Evolutionary conservation across 2,113 vertebrate species (phyloP).

Genomic region (Bos javanicus): DNA sequence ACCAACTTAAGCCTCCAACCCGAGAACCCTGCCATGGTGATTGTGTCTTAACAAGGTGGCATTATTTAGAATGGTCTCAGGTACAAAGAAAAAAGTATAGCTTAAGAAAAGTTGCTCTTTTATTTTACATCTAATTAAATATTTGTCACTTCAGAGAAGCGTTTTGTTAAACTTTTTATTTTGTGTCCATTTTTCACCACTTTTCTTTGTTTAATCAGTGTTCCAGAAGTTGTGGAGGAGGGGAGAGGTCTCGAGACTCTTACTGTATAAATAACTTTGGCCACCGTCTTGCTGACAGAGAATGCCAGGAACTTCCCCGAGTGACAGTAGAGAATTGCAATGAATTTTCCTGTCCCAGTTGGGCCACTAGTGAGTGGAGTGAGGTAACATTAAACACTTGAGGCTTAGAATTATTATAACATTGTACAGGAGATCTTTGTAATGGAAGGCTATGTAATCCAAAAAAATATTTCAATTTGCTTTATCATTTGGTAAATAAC

Average conservation of each 20-base stretch:
- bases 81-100: conserved; percentile 74
- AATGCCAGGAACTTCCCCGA: conserved; percentile 86
- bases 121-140: neutral
- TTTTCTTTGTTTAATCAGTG: conserved; percentile 81
- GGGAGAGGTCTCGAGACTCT: conserved; percentile 87
- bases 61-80: conserved; percentile 95
- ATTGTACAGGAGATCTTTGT: neutral
- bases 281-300: conserved; percentile 85
- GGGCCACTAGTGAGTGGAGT: conserved; percentile 92
- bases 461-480: neutral
- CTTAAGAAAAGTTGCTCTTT: neutral
- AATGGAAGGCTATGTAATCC: neutral
- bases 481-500: neutral
- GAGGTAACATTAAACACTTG: conserved; percentile 83
- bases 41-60: conserved; percentile 92
- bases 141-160: neutral
- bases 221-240: conserved; percentile 91
- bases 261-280: conserved; percentile 93
- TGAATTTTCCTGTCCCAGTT: conserved; percentile 90
- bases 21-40: conserved; percentile 91
- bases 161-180: neutral
- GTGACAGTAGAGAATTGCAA: conserved; percentile 85
- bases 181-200: neutral
- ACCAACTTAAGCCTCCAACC: conserved; percentile 86
- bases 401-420: neutral